Percentiles rank a stretch among this genome's conserved stretches.
phyloP scores from a whole-genome alignment of 2,113 vertebrate genomes.

The Prochilodus magdalenae region DNA sequence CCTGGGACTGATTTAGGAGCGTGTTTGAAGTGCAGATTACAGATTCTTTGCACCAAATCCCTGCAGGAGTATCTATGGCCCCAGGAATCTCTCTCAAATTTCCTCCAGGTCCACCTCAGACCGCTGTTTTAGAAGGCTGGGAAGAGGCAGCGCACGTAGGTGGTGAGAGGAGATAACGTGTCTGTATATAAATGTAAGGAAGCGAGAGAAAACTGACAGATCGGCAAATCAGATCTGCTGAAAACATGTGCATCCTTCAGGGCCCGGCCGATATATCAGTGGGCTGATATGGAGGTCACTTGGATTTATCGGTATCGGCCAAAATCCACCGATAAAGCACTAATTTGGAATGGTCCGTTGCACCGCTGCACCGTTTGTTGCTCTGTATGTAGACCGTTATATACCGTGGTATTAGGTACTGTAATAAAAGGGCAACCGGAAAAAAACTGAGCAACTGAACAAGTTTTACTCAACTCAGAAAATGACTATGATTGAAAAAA shows the following conservation, averaged over 20 bases:
- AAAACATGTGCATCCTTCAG: neutral
- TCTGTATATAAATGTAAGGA: slow-evolving; percentile 10
- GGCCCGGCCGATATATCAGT: neutral
- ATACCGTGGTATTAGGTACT: no score
- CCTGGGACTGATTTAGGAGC: slow-evolving; percentile 85
- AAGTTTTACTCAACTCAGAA: no score
- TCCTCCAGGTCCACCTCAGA: slow-evolving; percentile 67
- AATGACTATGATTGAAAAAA: no score
- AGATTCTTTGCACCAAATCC: slow-evolving; percentile 84
- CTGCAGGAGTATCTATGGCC: slow-evolving; percentile 84
- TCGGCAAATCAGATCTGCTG: neutral
- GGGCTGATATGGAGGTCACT: neutral
- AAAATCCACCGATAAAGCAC: no score
- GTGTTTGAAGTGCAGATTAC: slow-evolving; percentile 85
- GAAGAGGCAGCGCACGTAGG: slow-evolving; percentile 31
- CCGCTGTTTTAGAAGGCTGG: slow-evolving; percentile 59
- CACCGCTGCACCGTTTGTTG: no score
- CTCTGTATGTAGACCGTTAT: no score
- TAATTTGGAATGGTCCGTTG: no score
- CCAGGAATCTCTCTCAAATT: slow-evolving; percentile 83
- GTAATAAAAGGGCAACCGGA: no score
- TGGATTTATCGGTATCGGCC: no score
- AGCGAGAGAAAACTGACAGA: neutral
- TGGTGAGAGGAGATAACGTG: slow-evolving; percentile 12
- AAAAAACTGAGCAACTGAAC: no score